phyloP scores from a whole-genome alignment of 1,140 invertebrate genomes.

The Pseudoatta argentina region DNA sequence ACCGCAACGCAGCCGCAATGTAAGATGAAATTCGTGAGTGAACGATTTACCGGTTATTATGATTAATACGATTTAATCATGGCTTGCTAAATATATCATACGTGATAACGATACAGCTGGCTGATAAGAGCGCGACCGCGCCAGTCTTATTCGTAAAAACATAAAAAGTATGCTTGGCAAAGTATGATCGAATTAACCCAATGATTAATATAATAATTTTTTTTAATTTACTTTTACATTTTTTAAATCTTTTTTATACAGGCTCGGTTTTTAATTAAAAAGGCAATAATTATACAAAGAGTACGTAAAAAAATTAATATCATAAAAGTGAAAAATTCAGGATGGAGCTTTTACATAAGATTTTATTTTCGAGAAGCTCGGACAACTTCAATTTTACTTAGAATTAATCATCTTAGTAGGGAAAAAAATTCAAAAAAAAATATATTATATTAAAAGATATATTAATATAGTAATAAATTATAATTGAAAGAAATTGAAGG shows the following conservation, averaged over 20 bases:
- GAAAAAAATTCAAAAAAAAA: background rate
- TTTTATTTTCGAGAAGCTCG: no score
- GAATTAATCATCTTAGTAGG: no score
- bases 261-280: no score
- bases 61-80: constrained; percentile 36
- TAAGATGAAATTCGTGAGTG: constrained; percentile 62
- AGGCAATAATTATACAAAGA: no score
- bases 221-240: no score
- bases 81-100: background rate
- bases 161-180: background rate
- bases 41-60: background rate
- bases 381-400: no score
- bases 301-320: no score
- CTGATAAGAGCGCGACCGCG: constrained; percentile 34
- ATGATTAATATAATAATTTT: background rate
- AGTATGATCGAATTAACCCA: background rate
- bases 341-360: no score
- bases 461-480: background rate
- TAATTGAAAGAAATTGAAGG: background rate
- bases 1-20: constrained; percentile 35
- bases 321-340: no score
- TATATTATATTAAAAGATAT: background rate
- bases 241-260: no score
- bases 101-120: background rate
- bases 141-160: background rate